Percentiles rank a stretch among this genome's conserved stretches.
Conservation (phyloP, 2,888 invertebrate genomes). For the Gandaritis pyraliata region DNA sequence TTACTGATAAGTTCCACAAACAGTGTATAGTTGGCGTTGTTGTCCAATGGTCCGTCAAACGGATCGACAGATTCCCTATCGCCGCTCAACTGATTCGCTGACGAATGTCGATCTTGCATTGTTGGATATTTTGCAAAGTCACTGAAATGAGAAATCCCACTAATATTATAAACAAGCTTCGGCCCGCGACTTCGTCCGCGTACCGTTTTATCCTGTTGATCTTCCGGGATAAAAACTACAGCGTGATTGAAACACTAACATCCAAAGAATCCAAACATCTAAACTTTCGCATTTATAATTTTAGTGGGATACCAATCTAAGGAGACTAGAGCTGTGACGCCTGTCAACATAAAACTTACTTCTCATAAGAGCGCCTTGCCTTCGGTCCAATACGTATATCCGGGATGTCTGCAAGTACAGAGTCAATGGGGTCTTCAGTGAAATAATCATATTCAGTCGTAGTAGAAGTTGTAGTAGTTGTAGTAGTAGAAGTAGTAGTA, state of each 20-base stretch:
- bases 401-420: not conserved
- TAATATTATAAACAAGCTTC: too few relatives aligned
- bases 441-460: constrained; percentile 11
- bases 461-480: constrained; percentile 35
- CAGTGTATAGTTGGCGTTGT: constrained; percentile 92
- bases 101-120: constrained; percentile 49
- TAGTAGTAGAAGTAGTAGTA: constrained; percentile 38
- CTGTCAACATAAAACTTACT: constrained; percentile 6
- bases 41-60: constrained; percentile 89
- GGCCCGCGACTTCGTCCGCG: too few relatives aligned
- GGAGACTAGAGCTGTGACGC: too few relatives aligned
- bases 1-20: constrained; percentile 93
- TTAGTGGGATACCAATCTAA: too few relatives aligned
- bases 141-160: constrained; percentile 43
- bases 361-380: constrained; percentile 19
- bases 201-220: too few relatives aligned
- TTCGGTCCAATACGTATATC: not conserved
- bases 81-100: constrained; percentile 14
- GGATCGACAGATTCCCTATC: constrained; percentile 47
- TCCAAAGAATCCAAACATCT: too few relatives aligned
- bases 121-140: constrained; percentile 56
- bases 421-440: constrained; percentile 27
- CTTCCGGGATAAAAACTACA: too few relatives aligned
- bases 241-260: too few relatives aligned
- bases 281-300: too few relatives aligned